Percentiles rank a stretch among this genome's conserved stretches.
Conservation (phyloP, 2,113 vertebrate genomes). For the Microtus richardsoni region DNA sequence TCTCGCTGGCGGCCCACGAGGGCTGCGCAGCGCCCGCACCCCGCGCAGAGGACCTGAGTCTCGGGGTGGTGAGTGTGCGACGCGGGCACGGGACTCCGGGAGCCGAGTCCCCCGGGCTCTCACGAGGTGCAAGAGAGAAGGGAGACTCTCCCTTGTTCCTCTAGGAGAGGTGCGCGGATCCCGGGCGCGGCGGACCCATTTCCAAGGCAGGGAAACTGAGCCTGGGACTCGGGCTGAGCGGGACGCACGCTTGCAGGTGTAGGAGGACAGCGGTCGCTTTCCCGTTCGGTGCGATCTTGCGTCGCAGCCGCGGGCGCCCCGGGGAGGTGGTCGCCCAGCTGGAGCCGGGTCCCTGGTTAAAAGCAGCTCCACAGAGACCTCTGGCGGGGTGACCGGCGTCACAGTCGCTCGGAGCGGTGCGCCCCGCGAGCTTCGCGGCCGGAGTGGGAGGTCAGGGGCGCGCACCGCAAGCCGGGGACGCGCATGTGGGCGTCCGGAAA, state of each 20-base stretch:
- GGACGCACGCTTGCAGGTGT: not conserved
- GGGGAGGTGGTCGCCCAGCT: not conserved
- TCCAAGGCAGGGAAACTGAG: not conserved
- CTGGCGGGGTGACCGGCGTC: not conserved
- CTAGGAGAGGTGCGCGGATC: not conserved
- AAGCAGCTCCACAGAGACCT: not conserved
- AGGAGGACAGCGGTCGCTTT: not conserved
- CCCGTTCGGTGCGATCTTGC: not conserved
- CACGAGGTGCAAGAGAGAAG: not conserved
- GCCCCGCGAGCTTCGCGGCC: not conserved
- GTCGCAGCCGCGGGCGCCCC: not conserved
- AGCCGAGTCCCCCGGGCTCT: not conserved
- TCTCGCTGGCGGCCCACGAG: constrained; percentile 80
- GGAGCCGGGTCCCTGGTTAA: not conserved
- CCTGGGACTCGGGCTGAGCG: not conserved
- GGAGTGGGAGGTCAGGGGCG: not conserved
- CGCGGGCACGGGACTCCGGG: not conserved
- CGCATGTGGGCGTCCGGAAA: not conserved
- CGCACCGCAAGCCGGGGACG: not conserved
- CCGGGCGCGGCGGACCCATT: not conserved
- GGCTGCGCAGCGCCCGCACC: constrained; percentile 82
- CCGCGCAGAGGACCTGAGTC: constrained; percentile 90
- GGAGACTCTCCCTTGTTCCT: not conserved
- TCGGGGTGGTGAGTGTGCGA: constrained; percentile 92
- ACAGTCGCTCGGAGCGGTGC: not conserved